A percentile compares a stretch with the other conserved stretches of the same genome.
phyloP scores from a whole-genome alignment of 2,113 vertebrate species.

The Mesocricetus auratus region DNA sequence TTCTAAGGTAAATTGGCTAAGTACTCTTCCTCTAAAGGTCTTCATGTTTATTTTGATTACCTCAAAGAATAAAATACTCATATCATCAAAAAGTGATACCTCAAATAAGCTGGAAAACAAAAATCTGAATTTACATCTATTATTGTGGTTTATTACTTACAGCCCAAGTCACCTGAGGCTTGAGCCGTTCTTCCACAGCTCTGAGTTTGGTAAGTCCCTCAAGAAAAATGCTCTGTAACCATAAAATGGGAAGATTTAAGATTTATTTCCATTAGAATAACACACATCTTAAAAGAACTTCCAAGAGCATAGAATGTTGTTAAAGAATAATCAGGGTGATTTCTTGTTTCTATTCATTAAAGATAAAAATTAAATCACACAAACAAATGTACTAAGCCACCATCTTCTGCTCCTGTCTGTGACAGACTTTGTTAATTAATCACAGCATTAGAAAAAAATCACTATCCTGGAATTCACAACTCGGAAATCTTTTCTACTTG shows the following conservation, averaged over 20 bases:
- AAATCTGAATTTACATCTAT: constrained; percentile 14
- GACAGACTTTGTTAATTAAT: constrained; percentile 23
- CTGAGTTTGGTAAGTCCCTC: neutral
- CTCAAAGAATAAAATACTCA: constrained; percentile 32
- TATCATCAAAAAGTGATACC: constrained; percentile 8
- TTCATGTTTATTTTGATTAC: constrained; percentile 29
- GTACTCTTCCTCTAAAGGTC: neutral
- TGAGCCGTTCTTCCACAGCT: neutral
- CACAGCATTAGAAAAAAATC: neutral
- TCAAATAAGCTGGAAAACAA: constrained; percentile 51
- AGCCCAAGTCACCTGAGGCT: neutral
- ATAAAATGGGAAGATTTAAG: constrained; percentile 34
- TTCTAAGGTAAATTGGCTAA: neutral
- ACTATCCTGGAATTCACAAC: neutral
- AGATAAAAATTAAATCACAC: neutral
- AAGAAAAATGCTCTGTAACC: constrained; percentile 37
- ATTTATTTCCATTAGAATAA: constrained; percentile 27
- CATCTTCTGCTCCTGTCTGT: neutral
- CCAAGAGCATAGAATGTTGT: neutral
- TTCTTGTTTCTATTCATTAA: neutral
- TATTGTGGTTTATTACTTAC: neutral
- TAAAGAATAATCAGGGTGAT: neutral
- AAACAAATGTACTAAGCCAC: neutral
- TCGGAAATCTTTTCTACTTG: constrained; percentile 33
- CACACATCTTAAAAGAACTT: constrained; percentile 27